Base-by-base conservation (phyloP, 92 coral and sea anemone species). In the Plumapathes pennacea region DNA sequence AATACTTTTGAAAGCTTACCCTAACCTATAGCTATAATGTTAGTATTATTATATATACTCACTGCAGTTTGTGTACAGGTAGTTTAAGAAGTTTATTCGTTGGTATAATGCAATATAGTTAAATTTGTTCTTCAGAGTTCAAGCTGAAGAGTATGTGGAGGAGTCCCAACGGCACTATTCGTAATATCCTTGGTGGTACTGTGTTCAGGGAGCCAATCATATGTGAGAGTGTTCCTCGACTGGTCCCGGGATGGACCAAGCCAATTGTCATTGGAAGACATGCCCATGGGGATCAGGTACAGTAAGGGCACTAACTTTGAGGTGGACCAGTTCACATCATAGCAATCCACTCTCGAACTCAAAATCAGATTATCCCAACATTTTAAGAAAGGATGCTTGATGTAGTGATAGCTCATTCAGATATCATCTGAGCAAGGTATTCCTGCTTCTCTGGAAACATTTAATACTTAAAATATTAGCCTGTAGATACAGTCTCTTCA, bases 261-360 rank as follows among this genome's bases (percentile, higher is more conserved):
- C 84, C 99, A 18, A 94, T 94, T 42, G 88, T 94, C 48, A 94
- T 94, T 70, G 99, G 99, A 23, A 89, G 99, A 46, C 99, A 94
- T 69, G 99, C 99, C 53, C 89, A 87, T 81, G 99, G 99, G 67
- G 99, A 94, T 44, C 99, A 94, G 88, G 97, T n/a, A n/a, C n/a
- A n/a, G n/a, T 90, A 45, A 37, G 58, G 25, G n/a, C 27, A 17
- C 1, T 10, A 8, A 1, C 19, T 8, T 7, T 22, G 8, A 4
- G 18, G 25, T 43, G 15, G 7, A 14, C 21, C 49, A 43, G 25
- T 2, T 57, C 25, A 32, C 4, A 9, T 50, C 28, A 50, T 17
- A 18, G 9, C 26, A 51, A 13, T 13, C 15, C 30, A 32, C 37
- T 11, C n/a, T 15, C 1, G 12, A 20, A 33, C 38, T 53, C n/a